Base-by-base conservation (phyloP, 1,140 invertebrate species). In the Periplaneta americana region DNA sequence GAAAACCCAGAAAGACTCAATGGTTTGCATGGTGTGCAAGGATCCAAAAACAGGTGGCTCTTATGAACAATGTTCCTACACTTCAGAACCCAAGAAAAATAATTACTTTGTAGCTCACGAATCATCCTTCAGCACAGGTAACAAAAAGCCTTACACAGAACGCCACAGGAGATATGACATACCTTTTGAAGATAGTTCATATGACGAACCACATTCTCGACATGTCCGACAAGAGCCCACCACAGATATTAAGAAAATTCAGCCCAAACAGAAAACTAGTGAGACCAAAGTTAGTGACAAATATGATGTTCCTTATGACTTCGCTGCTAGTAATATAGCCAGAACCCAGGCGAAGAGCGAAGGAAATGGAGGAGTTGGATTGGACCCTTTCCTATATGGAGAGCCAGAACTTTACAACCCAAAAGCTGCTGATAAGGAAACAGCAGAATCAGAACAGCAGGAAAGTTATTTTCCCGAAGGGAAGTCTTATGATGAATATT, bases 21-120 rank as follows among this genome's bases (percentile, higher is more conserved):
- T 89, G 87, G 88, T 87, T 48, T 92, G 91, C 80, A 91, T 90
- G 82, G 86, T 88, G 13, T 91, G 91, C 82, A 89, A 89, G 82
- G 88, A 91, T 81, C 86, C 87, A 1, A 86, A 86, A 75, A 87
- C 85, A 35, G 89, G 89, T 31, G 86, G 86, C 1, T 88, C 84
- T 78, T 91, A 87, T 76, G 90, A 91, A 82, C 87, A 89, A 77
- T 91, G 91, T 84, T 88, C 88, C 0, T 90, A 89, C 79, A 81
- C 84, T 4, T 85, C 86, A 6, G 84, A 87, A 34, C 84, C 86
- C 31, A 85, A 87, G 75, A 85, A 84, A n/a, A 85, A 86, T 32
- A 84, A 87, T 28, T 86, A 87, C 79, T 87, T 83, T 35, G 79
- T 83, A 9, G 75, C 82, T 13, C 66, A 79, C 8, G 34, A 78